phyloP scores from a whole-genome alignment of 2,797 vertebrate species.

The Pangasius macronema region DNA sequence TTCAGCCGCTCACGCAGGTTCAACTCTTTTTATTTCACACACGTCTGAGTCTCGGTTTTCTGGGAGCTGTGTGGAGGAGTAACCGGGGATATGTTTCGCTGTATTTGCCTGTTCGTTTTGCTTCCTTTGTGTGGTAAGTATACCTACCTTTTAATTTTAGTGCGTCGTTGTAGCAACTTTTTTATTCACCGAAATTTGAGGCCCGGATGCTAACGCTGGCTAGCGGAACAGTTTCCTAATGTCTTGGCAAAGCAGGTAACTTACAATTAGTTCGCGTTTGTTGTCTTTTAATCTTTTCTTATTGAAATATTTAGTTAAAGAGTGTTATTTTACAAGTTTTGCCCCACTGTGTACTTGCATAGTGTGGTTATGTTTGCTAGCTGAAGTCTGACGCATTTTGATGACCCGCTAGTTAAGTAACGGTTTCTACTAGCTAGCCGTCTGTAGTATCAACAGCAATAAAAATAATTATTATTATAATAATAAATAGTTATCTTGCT shows the following conservation, averaged over 20 bases:
- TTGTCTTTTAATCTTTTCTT: background rate
- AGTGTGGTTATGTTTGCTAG: background rate
- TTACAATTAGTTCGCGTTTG: too few relatives aligned
- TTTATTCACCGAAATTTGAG: background rate
- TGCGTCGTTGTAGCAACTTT: slow-evolving; percentile 14
- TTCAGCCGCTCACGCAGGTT: background rate
- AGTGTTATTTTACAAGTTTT: background rate
- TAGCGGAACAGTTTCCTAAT: background rate
- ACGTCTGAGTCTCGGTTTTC: background rate
- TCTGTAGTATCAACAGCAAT: background rate
- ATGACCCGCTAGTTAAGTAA: background rate
- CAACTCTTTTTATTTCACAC: background rate
- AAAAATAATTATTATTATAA: too few relatives aligned
- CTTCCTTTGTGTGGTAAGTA: slow-evolving; percentile 68
- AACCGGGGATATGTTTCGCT: slow-evolving; percentile 64
- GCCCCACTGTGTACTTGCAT: background rate
- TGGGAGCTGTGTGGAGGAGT: background rate
- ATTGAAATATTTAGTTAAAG: background rate
- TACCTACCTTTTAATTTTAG: background rate
- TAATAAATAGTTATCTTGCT: background rate
- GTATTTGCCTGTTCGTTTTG: slow-evolving; percentile 57
- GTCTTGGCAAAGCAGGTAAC: background rate
- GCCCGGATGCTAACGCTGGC: slow-evolving; percentile 25
- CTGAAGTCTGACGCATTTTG: background rate
- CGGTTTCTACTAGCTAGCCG: background rate